Evolutionary conservation across 2,113 vertebrate genomes (phyloP).

Genomic region (Mohoua ochrocephala): DNA sequence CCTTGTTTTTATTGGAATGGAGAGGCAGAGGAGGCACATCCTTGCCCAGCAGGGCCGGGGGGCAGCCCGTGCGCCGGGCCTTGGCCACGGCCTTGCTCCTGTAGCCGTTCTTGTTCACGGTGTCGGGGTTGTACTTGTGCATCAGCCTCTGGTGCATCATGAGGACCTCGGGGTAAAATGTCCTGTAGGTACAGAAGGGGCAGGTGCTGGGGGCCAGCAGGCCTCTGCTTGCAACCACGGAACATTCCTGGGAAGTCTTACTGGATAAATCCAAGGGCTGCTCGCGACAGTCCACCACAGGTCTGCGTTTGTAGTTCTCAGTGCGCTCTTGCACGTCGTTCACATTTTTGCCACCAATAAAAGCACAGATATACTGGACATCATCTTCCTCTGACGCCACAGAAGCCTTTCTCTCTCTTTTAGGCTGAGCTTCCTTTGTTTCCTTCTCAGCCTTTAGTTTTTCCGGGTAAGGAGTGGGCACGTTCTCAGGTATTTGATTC

Average conservation of each 20-base stretch:
- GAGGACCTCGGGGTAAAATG: constrained; percentile 90
- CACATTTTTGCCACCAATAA: neutral
- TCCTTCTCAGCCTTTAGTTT: constrained; percentile 38
- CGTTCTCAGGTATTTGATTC: neutral
- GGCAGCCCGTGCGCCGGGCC: constrained; percentile 86
- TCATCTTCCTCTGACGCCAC: neutral
- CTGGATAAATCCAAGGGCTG: constrained; percentile 84
- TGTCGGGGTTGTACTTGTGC: constrained; percentile 83
- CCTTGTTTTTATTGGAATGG: constrained; percentile 72
- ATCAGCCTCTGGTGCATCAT: constrained; percentile 85
- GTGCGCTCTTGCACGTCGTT: neutral
- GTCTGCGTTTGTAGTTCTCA: neutral
- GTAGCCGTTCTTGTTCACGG: constrained; percentile 38
- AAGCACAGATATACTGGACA: neutral
- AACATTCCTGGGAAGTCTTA: constrained; percentile 63
- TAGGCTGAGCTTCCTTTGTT: constrained; percentile 15
- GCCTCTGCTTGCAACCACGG: constrained; percentile 61
- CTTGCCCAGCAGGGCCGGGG: constrained; percentile 87
- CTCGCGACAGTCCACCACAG: constrained; percentile 50
- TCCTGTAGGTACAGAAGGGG: constrained; percentile 83
- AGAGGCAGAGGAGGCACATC: constrained; percentile 80
- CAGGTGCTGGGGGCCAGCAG: constrained; percentile 74
- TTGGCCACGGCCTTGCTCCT: constrained; percentile 52
- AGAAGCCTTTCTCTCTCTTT: neutral
- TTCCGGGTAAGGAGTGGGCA: neutral